These are phyloP conservation scores for Orchesellides sinensis DNA, from an alignment of 2,888 invertebrate genomes.

Conservation along the genomic window DNA sequence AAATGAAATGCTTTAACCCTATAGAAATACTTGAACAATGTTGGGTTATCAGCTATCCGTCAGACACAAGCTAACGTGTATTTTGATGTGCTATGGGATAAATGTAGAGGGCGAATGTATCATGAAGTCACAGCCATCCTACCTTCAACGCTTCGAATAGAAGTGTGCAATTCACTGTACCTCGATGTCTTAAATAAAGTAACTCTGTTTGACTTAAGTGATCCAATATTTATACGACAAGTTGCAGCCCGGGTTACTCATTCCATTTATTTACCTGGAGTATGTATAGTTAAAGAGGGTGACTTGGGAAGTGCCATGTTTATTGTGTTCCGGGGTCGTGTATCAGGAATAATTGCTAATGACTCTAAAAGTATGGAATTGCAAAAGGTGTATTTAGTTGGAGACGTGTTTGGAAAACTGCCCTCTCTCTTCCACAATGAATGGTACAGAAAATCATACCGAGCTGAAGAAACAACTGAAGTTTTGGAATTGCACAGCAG, in stretches of 20 bases:
- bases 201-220: conserved; percentile 9
- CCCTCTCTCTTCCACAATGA: conserved; percentile 66
- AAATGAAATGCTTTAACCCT: neutral
- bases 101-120: conserved; percentile 61
- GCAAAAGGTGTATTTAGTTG: conserved; percentile 56
- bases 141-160: conserved; percentile 61
- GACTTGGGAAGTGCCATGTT: conserved; percentile 59
- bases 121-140: conserved; percentile 59
- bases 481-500: conserved; percentile 58
- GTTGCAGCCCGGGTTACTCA: conserved; percentile 64
- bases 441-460: conserved; percentile 66
- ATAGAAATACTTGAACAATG: conserved; percentile 67
- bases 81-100: conserved; percentile 60
- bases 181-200: conserved; percentile 36
- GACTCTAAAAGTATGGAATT: conserved; percentile 31
- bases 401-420: conserved; percentile 63
- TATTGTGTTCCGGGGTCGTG: conserved; percentile 64
- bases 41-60: conserved; percentile 59
- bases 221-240: conserved; percentile 56
- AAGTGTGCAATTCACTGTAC: conserved; percentile 63
- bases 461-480: conserved; percentile 65
- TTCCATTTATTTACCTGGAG: conserved; percentile 62
- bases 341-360: conserved; percentile 45
- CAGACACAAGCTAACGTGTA: conserved; percentile 59
- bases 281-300: conserved; percentile 66